Base-by-base conservation (phyloP, 2,113 vertebrate species). In the Hypomesus transpacificus region DNA sequence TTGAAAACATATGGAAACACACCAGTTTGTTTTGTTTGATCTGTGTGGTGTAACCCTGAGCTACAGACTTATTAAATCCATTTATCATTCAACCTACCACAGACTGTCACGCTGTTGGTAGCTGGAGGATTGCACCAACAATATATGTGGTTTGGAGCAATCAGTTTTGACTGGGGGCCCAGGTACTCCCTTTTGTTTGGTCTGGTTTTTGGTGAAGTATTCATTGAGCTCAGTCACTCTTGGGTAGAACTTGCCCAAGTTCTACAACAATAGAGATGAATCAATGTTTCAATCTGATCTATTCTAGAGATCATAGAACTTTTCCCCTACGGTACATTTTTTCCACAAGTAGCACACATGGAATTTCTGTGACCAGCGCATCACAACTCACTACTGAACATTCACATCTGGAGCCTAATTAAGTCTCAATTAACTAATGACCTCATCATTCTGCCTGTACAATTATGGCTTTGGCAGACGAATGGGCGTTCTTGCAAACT, bases 11-110 rank as follows among this genome's bases (percentile, higher is more conserved):
- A 84, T 22, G 50, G 71, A 84, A 74, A 82, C 81, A 81, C 76
- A 77, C 70, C 57, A 63, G 63, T 81, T 83, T 83, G 85, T 83
- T 87, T 85, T 80, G 80, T 87, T 88, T 86, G 75, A 80, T 85
- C 82, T 85, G 68, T 64, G 65, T 78, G 57, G 70, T 77, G 77
- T 87, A 76, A 83, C 86, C 76, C 51, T 67, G 67, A 85, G 85
- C 81, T 85, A 85, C 79, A 87, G 77, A 82, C 81, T 85, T 87
- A 89, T 89, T 90, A 87, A 87, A 86, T 1, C 72, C 79, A 88
- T 90, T 81, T 66, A 89, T 91, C 83, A 89, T 86, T 69, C 70
- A 65, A 75, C 57, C 70, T 31, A 54, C 67, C 1, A 28, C 59
- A 20, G 39, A 64, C 70, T 79, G 74, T 72, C 66, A 75, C 63